Evolutionary conservation across 1,140 invertebrate genomes (phyloP), one percentile per base, ranked within the genome.

Genomic region (Yoshiicerus persimilis): DNA sequence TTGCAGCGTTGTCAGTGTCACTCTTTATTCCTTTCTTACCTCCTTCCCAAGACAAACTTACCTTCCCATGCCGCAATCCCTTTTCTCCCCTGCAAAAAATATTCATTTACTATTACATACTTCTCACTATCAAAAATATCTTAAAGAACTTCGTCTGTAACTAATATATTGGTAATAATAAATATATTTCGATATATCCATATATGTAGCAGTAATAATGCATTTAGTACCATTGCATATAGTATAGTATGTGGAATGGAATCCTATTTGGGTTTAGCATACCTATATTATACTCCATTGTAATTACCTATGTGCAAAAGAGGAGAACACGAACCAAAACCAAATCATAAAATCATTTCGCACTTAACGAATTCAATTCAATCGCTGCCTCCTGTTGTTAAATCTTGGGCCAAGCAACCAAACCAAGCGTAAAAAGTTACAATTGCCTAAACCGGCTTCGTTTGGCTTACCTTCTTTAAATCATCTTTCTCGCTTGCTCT

Each of bases 1-100:
- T 80, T 80, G 75, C 75, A 80, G 75, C 75, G 75, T 80, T 80
- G 75, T 80, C 75, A 80, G 32, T 80, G 75, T 80, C 75, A 80
- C 30, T 80, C 34, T 32, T 80, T 30, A n/a, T 80, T 80, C 75
- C 32, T 34, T 80, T 34, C 75, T 16, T 38, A 34, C 47, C 47
- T 56, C 47, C 47, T 56, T 16, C 47, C 16, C n/a, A n/a, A n/a
- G n/a, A 56, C n/a, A 56, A 56, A 38, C 75, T 38, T 25, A 38
- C 75, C 34, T 20, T 5, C 9, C 39, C 39, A 41, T 41, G 39
- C 39, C 39, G 39, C 39, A 41, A n/a, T n/a, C n/a, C n/a, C 39
- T 41, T 3, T 10, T 41, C 2, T 41, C 16, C 39, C 9, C n/a
- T n/a, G n/a, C n/a, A 13, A 16, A 47, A 47, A 47, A 4, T 56